A percentile compares a stretch with the other conserved stretches of the same genome.
Conservation (phyloP, 2,113 vertebrate species). For the Anolis sagrei region DNA sequence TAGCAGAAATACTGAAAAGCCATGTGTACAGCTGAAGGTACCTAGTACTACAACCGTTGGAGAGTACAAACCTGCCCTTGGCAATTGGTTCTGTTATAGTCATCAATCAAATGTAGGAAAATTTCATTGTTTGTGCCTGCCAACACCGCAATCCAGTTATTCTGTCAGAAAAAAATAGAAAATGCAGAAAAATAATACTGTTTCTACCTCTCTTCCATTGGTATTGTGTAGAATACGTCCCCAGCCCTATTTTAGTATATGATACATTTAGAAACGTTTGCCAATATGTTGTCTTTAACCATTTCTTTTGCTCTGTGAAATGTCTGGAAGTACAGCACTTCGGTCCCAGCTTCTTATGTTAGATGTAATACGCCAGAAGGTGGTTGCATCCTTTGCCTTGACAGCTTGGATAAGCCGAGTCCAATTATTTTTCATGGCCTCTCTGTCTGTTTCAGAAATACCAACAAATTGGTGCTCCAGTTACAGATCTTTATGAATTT, state of each 20-base stretch:
- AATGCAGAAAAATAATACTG: background rate
- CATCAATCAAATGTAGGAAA: background rate
- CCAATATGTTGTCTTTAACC: background rate
- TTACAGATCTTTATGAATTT: slow-evolving; percentile 91
- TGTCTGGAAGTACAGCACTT: slow-evolving; percentile 6
- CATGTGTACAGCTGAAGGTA: background rate
- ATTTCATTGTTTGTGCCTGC: background rate
- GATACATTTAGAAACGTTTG: background rate
- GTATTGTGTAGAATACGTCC: background rate
- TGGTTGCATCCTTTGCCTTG: no score
- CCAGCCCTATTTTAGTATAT: background rate
- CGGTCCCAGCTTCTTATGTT: no score
- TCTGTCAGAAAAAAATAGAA: background rate
- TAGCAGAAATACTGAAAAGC: background rate
- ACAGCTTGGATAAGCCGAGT: no score
- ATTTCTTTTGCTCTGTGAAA: background rate
- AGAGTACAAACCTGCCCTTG: background rate
- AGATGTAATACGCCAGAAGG: no score
- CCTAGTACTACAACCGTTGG: background rate
- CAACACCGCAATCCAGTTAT: background rate
- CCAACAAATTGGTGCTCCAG: slow-evolving; percentile 87
- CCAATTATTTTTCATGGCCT: no score
- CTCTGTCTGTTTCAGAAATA: slow-evolving; percentile 88
- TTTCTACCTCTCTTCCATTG: background rate
- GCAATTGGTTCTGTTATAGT: background rate